phyloP scores from a whole-genome alignment of 2,113 vertebrate species.

The Dipodomys ordii region DNA sequence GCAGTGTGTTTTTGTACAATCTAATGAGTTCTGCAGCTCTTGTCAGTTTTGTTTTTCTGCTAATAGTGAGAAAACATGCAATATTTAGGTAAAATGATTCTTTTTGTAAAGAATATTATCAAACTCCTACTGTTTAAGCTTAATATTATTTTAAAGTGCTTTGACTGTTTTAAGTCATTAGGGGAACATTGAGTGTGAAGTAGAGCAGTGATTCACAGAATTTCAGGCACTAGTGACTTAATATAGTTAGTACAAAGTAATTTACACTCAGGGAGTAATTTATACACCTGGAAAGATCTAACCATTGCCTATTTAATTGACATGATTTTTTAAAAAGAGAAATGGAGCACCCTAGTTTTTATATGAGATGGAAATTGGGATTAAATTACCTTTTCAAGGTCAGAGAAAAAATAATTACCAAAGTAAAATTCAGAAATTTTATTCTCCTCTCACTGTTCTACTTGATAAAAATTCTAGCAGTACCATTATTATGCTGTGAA shows the following conservation, averaged over 20 bases:
- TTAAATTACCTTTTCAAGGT: constrained; percentile 66
- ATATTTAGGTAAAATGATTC: not conserved
- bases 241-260: constrained; percentile 67
- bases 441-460: not conserved
- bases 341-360: constrained; percentile 70
- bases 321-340: constrained; percentile 63
- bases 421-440: constrained; percentile 15
- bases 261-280: constrained; percentile 77
- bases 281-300: constrained; percentile 67
- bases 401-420: constrained; percentile 55
- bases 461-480: not conserved
- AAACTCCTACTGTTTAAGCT: constrained; percentile 18
- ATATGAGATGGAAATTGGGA: constrained; percentile 61
- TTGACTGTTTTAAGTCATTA: constrained; percentile 64
- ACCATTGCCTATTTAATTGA: constrained; percentile 69
- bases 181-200: constrained; percentile 51
- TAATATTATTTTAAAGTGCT: constrained; percentile 38
- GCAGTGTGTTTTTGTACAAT: constrained; percentile 35
- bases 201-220: constrained; percentile 69
- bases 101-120: constrained; percentile 49
- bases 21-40: constrained; percentile 60
- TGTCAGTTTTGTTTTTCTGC: constrained; percentile 57
- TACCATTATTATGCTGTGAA: not conserved
- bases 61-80: constrained; percentile 37
- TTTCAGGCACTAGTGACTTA: constrained; percentile 65